Conservation (phyloP, 2,888 invertebrate genomes). For the Spilosoma lubricipeda region DNA sequence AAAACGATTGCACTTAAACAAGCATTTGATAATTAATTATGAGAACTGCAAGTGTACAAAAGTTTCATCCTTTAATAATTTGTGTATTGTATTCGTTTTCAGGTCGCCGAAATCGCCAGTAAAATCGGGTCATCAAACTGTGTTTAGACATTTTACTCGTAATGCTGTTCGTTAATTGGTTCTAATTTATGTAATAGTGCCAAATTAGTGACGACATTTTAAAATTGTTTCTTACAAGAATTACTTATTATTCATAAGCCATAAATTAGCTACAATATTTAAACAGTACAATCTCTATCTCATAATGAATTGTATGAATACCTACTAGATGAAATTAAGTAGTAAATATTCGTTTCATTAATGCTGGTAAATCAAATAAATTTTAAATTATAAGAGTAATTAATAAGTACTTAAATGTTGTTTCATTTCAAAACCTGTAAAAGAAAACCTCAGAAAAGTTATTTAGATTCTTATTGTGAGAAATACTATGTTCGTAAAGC, state of each 20-base stretch:
- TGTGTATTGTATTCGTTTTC: conserved; percentile 51
- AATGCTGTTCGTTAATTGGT: conserved; percentile 68
- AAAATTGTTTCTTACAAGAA: conserved; percentile 55
- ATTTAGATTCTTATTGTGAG: background rate
- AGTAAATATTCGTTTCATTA: conserved; percentile 71
- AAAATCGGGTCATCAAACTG: conserved; percentile 57
- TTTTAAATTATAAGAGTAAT: conserved; percentile 73
- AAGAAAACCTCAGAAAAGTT: background rate
- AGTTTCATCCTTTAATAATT: conserved; percentile 1
- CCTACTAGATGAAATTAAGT: conserved; percentile 60
- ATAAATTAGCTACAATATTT: conserved; percentile 64
- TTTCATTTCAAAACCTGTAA: conserved; percentile 27
- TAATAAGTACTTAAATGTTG: conserved; percentile 68
- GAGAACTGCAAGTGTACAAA: background rate
- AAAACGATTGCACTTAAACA: no score
- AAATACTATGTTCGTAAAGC: background rate
- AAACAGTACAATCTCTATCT: conserved; percentile 65
- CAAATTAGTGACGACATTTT: conserved; percentile 69
- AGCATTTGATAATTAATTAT: background rate
- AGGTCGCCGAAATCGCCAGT: conserved; percentile 84
- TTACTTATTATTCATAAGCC: conserved; percentile 53
- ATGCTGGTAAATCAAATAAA: conserved; percentile 63
- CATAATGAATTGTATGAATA: conserved; percentile 62
- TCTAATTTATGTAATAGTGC: conserved; percentile 77
- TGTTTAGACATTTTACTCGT: conserved; percentile 65